Evolutionary conservation across 1,140 invertebrate species (phyloP), one percentile per base, ranked within the genome.

Genomic region (Megalonaias nervosa): DNA sequence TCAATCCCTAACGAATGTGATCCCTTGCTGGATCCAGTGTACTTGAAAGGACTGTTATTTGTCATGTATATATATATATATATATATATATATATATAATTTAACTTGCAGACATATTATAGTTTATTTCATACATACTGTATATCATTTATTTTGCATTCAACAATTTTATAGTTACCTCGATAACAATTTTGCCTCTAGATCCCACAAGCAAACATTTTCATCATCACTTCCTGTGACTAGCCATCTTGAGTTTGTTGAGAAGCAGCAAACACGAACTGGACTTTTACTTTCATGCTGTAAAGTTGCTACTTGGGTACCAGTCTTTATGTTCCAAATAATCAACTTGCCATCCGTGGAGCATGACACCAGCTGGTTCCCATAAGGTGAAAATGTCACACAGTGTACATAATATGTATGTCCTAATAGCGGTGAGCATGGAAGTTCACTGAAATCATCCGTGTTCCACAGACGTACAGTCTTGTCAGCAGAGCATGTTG

Each of bases 221-320:
- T 95, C 94, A 88, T 94, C 95, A 90, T 96, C 95, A 57, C 94
- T 94, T 19, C 93, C 95, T 19, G 95, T 94, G 6, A 93, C 93
- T 21, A 96, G 88, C 60, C 93, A 86, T 3, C 92, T 92, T 58
- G 93, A 94, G 85, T 94, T 93, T 9, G 93, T 92, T 1, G 94
- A 93, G 88, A 96, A 95, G 84, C 92, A 92, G 84, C 94, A 94
- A 19, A 93, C 92, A 83, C 94, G 89, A 15, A 95, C 93, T 16
- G 94, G 91, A 83, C 93, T 92, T 19, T 94, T 93, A 73, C 93
- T 93, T 12, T 93, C 92, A 90, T 95, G 94, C 48, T 87, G 93
- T 87, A 95, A 92, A 16, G 93, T 93, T 67, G 92, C 92, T 69
- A 94, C 67, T 31, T 86, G 82, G 17, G 91, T 86, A 6, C 94